These are phyloP conservation scores for Cataglyphis altisquamis DNA, from an alignment of 2,888 invertebrate species.

Conservation along the genomic window DNA sequence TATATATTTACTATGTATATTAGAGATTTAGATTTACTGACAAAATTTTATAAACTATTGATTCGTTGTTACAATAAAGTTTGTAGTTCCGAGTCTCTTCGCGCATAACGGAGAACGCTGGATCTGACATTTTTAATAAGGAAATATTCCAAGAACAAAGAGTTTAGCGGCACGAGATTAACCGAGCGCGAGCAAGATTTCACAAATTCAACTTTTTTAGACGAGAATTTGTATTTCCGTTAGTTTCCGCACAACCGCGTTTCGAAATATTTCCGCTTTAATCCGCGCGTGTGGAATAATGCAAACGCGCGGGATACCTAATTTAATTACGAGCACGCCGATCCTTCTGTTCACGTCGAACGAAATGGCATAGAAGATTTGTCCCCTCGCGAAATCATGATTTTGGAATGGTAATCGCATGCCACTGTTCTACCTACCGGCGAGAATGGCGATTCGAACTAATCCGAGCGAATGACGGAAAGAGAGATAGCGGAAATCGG, in stretches of 20 bases:
- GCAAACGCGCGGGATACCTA: slow-evolving; percentile 5
- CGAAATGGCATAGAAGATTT: slow-evolving; percentile 40
- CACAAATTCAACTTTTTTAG: slow-evolving; percentile 10
- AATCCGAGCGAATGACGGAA: slow-evolving; percentile 74
- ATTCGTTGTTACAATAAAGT: background rate
- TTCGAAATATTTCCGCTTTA: slow-evolving; percentile 27
- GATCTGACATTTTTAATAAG: background rate
- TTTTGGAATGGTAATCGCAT: slow-evolving; percentile 43
- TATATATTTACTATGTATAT: background rate
- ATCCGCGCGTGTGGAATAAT: slow-evolving; percentile 22
- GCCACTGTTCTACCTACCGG: slow-evolving; percentile 8
- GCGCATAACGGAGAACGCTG: background rate
- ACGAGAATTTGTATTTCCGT: slow-evolving; percentile 18
- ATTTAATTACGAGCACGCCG: slow-evolving; percentile 40
- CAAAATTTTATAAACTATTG: background rate
- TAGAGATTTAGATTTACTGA: background rate
- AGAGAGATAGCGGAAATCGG: slow-evolving; percentile 66
- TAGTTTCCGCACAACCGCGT: background rate
- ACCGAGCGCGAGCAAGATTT: slow-evolving; percentile 3
- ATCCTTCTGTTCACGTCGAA: slow-evolving; percentile 37
- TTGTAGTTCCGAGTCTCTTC: background rate
- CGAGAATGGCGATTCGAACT: slow-evolving; percentile 62
- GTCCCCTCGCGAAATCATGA: slow-evolving; percentile 39
- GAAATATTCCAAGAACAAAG: background rate
- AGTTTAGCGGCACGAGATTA: background rate